These are phyloP conservation scores for Cygnus olor DNA, from an alignment of 2,797 vertebrate species.

Conservation along the genomic window DNA sequence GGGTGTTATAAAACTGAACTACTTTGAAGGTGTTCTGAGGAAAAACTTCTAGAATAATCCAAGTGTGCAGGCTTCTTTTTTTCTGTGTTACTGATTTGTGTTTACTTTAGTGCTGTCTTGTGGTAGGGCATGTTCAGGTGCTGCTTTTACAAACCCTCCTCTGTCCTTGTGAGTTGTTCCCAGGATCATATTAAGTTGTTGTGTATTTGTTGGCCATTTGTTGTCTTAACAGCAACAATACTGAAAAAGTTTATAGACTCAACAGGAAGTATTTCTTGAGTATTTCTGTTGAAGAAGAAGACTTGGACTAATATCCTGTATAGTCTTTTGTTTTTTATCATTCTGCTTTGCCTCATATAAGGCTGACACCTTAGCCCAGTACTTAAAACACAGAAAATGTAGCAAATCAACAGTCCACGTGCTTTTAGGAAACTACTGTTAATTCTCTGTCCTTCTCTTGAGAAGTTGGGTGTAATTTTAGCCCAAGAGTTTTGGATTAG, in stretches of 20 bases:
- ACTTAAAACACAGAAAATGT: neutral
- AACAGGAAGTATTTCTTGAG: too few relatives aligned
- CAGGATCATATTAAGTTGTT: neutral
- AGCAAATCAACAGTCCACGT: neutral
- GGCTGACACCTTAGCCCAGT: neutral
- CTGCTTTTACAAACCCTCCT: neutral
- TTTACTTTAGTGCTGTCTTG: neutral
- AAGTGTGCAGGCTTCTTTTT: neutral
- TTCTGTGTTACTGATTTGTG: neutral
- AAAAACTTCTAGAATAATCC: neutral
- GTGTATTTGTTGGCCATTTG: accelerated
- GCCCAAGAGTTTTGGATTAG: neutral
- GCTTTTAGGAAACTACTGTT: neutral
- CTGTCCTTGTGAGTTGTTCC: neutral
- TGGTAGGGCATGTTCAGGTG: neutral
- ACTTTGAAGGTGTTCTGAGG: neutral
- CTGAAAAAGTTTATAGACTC: neutral
- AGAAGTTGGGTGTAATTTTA: neutral
- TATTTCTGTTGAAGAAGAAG: neutral
- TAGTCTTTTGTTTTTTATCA: accelerated
- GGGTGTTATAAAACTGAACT: neutral
- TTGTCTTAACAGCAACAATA: neutral
- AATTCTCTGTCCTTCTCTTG: neutral
- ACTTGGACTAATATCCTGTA: neutral
- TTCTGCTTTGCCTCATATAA: neutral